Percentiles rank a stretch among this genome's conserved stretches.
phyloP scores from a whole-genome alignment of 2,888 invertebrate genomes.

The Eupithecia tripunctaria region DNA sequence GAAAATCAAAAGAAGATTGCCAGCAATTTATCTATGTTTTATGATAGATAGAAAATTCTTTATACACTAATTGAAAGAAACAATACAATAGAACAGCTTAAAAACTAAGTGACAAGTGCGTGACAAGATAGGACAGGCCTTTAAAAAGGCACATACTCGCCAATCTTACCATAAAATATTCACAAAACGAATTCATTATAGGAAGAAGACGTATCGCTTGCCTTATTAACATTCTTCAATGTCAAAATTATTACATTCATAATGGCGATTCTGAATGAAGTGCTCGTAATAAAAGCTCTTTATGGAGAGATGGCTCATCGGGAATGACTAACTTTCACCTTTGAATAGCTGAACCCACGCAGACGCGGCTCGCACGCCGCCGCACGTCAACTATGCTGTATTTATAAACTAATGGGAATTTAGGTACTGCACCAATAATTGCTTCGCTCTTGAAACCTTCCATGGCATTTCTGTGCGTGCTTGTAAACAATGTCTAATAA shows the following conservation, averaged over 20 bases:
- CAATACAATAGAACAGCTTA: too few species aligned
- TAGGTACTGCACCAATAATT: conserved; percentile 34
- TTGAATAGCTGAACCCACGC: conserved; percentile 58
- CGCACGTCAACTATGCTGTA: conserved; percentile 44
- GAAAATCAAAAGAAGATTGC: too few species aligned
- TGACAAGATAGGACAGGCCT: too few species aligned
- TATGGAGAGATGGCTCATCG: conserved; percentile 48
- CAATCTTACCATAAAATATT: background rate
- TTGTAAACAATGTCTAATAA: conserved; percentile 36
- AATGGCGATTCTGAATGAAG: conserved; percentile 37
- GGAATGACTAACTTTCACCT: conserved; percentile 62
- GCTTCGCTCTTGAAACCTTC: conserved; percentile 34
- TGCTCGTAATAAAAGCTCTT: conserved; percentile 42
- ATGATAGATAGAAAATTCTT: too few species aligned
- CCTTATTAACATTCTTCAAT: conserved; percentile 29
- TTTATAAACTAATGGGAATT: conserved; percentile 44
- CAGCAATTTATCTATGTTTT: too few species aligned
- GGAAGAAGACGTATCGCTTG: conserved; percentile 12
- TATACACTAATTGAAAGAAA: too few species aligned
- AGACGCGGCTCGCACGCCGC: conserved; percentile 28
- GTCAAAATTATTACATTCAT: conserved; percentile 23
- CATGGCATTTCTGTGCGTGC: conserved; percentile 30
- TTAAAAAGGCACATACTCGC: too few species aligned
- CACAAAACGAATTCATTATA: background rate
- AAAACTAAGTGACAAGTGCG: too few species aligned